Conservation (phyloP, 2,888 invertebrate genomes). For the Trichogramma evanescens region DNA sequence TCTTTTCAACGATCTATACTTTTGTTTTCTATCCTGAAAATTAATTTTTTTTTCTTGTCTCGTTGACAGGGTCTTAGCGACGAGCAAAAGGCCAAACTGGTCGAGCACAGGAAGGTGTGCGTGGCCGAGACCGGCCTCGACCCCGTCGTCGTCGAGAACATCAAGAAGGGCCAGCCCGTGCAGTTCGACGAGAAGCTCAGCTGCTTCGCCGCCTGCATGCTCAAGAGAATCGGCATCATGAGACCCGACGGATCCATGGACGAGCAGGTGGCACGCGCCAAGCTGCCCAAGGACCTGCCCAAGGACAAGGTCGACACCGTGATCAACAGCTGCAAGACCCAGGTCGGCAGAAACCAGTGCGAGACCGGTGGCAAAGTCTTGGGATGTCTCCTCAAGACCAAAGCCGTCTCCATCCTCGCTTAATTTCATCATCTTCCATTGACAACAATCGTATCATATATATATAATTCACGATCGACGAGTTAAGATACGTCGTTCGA, state of each 20-base stretch:
- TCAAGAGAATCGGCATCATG: slow-evolving; percentile 33
- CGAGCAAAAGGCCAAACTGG: slow-evolving; percentile 29
- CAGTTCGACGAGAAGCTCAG: slow-evolving; percentile 30
- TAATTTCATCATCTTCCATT: not conserved
- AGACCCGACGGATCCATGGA: slow-evolving; percentile 19
- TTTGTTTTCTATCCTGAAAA: not conserved
- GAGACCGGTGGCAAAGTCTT: slow-evolving; percentile 23
- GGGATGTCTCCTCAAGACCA: slow-evolving; percentile 19
- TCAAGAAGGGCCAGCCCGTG: slow-evolving; percentile 24
- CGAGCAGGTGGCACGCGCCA: slow-evolving; percentile 27
- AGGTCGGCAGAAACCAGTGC: slow-evolving; percentile 21
- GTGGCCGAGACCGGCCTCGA: slow-evolving; percentile 32
- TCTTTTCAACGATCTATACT: not conserved
- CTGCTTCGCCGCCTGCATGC: slow-evolving; percentile 35
- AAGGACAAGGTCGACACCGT: slow-evolving; percentile 27
- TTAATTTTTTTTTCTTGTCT: not conserved
- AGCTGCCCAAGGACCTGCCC: slow-evolving; percentile 26
- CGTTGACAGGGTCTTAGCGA: slow-evolving; percentile 22
- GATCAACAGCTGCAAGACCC: slow-evolving; percentile 27
- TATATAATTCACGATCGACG: too few relatives aligned
- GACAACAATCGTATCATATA: too few relatives aligned
- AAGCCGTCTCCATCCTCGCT: slow-evolving; percentile 6
- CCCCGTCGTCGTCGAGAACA: slow-evolving; percentile 30
- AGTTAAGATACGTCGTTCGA: too few relatives aligned
- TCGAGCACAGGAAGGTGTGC: slow-evolving; percentile 28